These are phyloP conservation scores for Octomys mimax DNA, from an alignment of 2,797 vertebrate genomes.

Conservation along the genomic window DNA sequence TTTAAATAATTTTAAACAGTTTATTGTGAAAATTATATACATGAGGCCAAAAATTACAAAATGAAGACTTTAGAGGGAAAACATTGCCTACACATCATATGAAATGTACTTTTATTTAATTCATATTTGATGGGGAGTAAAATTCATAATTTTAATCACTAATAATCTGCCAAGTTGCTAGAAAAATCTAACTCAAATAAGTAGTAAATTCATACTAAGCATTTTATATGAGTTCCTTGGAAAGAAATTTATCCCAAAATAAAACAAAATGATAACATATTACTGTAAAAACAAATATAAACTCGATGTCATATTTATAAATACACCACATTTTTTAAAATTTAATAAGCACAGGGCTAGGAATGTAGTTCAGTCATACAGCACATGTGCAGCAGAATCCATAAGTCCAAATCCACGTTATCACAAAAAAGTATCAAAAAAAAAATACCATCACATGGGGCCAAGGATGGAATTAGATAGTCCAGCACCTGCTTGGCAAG, in stretches of 20 bases:
- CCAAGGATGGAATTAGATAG: no score
- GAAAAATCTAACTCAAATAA: neutral
- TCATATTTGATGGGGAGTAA: constrained; percentile 1
- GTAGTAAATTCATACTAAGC: neutral
- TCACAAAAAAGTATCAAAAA: constrained; percentile 12
- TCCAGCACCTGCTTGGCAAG: no score
- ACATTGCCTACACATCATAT: neutral
- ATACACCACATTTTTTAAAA: neutral
- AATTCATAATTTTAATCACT: neutral
- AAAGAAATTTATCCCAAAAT: constrained; percentile 41
- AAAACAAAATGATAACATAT: neutral
- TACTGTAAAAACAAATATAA: constrained; percentile 19
- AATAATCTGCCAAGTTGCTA: constrained; percentile 14
- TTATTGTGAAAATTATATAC: neutral
- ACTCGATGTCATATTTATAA: neutral
- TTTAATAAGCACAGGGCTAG: neutral
- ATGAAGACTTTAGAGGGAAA: neutral
- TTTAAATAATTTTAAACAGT: neutral
- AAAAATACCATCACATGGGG: neutral
- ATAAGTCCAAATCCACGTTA: neutral
- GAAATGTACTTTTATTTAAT: constrained; percentile 26
- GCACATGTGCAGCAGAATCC: neutral
- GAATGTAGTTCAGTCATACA: neutral
- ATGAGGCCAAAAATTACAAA: neutral
- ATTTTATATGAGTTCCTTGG: constrained; percentile 15